Percentiles rank a stretch among this genome's conserved stretches.
Conservation (phyloP, 2,888 invertebrate genomes). For the Dusona sp. region DNA sequence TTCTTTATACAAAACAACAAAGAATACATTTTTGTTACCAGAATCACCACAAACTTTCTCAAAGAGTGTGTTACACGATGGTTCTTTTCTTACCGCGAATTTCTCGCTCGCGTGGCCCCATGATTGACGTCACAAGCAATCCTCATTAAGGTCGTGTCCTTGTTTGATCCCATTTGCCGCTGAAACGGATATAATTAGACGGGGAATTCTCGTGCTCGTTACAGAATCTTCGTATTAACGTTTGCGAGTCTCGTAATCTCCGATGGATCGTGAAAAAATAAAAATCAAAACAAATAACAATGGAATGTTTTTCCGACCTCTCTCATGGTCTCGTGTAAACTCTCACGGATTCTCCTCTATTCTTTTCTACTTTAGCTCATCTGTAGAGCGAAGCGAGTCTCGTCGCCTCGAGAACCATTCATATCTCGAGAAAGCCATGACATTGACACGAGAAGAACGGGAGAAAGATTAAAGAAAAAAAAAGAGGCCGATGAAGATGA, state of each 20-base stretch:
- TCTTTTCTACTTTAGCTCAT: slow-evolving; percentile 41
- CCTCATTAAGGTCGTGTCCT: slow-evolving; percentile 82
- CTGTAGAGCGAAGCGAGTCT: slow-evolving; percentile 15
- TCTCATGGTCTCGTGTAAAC: slow-evolving; percentile 71
- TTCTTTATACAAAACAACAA: slow-evolving; percentile 24
- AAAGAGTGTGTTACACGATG: slow-evolving; percentile 39
- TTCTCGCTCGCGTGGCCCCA: slow-evolving; percentile 16
- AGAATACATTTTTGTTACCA: slow-evolving; percentile 17
- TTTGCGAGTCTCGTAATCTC: slow-evolving; percentile 60
- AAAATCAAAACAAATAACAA: slow-evolving; percentile 71
- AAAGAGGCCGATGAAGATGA: slow-evolving; percentile 1
- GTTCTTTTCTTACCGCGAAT: slow-evolving; percentile 20
- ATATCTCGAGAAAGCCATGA: slow-evolving; percentile 46
- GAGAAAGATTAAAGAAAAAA: not conserved
- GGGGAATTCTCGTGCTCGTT: slow-evolving; percentile 74
- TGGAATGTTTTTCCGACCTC: slow-evolving; percentile 76
- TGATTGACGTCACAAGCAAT: slow-evolving; percentile 59
- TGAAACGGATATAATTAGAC: slow-evolving; percentile 79
- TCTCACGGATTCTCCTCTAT: slow-evolving; percentile 57
- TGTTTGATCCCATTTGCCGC: slow-evolving; percentile 77
- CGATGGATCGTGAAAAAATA: slow-evolving; percentile 58
- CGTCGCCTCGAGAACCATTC: slow-evolving; percentile 26
- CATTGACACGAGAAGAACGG: slow-evolving; percentile 29
- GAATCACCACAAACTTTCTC: slow-evolving; percentile 27
- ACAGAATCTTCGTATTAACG: slow-evolving; percentile 66